Evolutionary conservation across 2,888 invertebrate genomes (phyloP).

Genomic region (Pedicia rivosa): DNA sequence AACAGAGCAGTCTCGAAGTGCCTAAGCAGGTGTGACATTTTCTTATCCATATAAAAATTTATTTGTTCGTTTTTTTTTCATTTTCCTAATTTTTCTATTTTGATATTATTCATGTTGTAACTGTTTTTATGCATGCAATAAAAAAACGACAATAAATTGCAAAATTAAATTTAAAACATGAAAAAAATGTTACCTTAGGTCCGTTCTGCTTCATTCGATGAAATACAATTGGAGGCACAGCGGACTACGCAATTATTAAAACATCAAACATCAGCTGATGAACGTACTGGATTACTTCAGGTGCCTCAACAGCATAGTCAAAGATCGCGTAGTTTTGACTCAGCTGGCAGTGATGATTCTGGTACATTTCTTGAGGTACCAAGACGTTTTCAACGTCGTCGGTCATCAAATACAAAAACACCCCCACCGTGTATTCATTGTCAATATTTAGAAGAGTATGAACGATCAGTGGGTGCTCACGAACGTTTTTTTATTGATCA

Average conservation of each 20-base stretch:
- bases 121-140: background rate
- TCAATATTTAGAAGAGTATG: constrained; percentile 58
- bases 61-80: background rate
- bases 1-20: constrained; percentile 78
- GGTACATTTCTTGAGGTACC: constrained; percentile 41
- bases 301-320: constrained; percentile 52
- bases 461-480: constrained; percentile 35
- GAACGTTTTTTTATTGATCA: constrained; percentile 25
- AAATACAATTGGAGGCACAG: constrained; percentile 66
- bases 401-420: constrained; percentile 46
- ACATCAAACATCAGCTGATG: constrained; percentile 24
- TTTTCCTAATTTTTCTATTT: background rate
- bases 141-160: background rate
- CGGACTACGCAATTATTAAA: constrained; percentile 26
- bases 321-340: constrained; percentile 68
- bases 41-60: background rate
- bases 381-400: constrained; percentile 44
- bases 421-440: constrained; percentile 62
- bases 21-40: constrained; percentile 51
- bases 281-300: constrained; percentile 34
- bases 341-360: constrained; percentile 51
- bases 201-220: constrained; percentile 80
- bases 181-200: too few relatives aligned
- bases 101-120: background rate
- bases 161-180: too few relatives aligned